Conservation (phyloP, 1,140 invertebrate species). For the Yoshiicerus persimilis region DNA sequence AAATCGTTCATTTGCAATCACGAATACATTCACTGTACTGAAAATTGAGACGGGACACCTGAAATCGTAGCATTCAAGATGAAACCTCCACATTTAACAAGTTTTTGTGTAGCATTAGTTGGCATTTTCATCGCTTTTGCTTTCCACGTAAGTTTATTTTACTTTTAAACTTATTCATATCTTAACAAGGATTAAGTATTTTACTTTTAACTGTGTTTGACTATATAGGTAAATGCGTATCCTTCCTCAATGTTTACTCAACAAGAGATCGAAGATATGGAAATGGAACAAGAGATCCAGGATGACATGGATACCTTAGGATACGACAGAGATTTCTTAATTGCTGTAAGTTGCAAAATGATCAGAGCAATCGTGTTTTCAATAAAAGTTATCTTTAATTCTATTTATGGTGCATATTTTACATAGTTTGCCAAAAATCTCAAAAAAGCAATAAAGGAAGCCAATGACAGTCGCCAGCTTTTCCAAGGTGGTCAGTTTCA, state of each 20-base stretch:
- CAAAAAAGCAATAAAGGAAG: slow-evolving; percentile 25
- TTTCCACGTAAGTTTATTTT: neutral
- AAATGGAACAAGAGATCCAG: neutral
- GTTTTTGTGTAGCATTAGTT: neutral
- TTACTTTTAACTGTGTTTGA: neutral
- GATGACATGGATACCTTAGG: neutral
- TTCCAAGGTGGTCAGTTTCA: neutral
- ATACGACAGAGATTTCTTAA: neutral
- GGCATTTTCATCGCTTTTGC: neutral
- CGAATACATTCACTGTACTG: neutral
- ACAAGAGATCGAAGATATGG: neutral
- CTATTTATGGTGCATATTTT: neutral
- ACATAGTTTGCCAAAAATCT: slow-evolving; percentile 22
- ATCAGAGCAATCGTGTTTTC: neutral
- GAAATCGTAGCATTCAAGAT: neutral
- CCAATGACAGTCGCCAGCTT: neutral
- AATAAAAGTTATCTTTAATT: neutral
- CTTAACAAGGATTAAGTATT: neutral
- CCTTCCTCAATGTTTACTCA: neutral
- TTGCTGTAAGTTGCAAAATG: neutral
- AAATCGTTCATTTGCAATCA: neutral
- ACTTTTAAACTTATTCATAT: neutral
- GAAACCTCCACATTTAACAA: neutral
- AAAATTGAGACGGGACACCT: neutral
- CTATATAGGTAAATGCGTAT: neutral